phyloP scores from a whole-genome alignment of 1,140 invertebrate species.

The Drosophila setifemur region DNA sequence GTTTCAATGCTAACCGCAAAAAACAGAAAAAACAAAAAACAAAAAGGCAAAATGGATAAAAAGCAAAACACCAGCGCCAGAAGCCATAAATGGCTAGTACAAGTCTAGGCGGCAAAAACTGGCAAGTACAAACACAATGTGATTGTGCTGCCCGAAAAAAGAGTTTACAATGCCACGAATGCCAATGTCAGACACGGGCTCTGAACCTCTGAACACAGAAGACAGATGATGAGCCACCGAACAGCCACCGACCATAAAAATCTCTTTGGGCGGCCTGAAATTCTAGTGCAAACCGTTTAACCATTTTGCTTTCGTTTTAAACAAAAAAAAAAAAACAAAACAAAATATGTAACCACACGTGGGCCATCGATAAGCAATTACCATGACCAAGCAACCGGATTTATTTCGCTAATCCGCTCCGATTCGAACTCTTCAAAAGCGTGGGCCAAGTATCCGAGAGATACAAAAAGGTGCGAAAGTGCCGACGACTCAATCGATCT shows the following conservation, averaged over 20 bases:
- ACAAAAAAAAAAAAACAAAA: background rate
- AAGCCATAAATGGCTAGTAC: constrained; percentile 79
- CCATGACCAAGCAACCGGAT: constrained; percentile 47
- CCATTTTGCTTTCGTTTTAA: background rate
- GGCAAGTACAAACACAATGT: constrained; percentile 53
- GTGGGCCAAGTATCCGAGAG: constrained; percentile 23
- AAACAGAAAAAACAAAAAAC: constrained; percentile 2
- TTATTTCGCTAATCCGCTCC: background rate
- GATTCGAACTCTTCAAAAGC: background rate
- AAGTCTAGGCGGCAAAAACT: constrained; percentile 67
- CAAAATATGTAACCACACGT: constrained; percentile 9
- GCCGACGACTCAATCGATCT: constrained; percentile 40
- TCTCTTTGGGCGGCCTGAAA: background rate
- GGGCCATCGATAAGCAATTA: constrained; percentile 53
- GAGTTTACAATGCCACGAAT: constrained; percentile 69
- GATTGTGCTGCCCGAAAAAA: constrained; percentile 44
- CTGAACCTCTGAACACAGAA: constrained; percentile 31
- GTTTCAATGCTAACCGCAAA: constrained; percentile 67
- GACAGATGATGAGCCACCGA: background rate
- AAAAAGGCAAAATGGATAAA: background rate
- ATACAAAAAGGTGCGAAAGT: constrained; percentile 59
- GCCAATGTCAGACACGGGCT: constrained; percentile 55
- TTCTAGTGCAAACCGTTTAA: background rate
- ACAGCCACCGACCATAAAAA: background rate
- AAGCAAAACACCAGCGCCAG: constrained; percentile 31